A percentile compares a stretch with the other conserved stretches of the same genome.
Evolutionary conservation across 2,113 vertebrate species (phyloP).

Genomic region (Hippopotamus amphibius): DNA sequence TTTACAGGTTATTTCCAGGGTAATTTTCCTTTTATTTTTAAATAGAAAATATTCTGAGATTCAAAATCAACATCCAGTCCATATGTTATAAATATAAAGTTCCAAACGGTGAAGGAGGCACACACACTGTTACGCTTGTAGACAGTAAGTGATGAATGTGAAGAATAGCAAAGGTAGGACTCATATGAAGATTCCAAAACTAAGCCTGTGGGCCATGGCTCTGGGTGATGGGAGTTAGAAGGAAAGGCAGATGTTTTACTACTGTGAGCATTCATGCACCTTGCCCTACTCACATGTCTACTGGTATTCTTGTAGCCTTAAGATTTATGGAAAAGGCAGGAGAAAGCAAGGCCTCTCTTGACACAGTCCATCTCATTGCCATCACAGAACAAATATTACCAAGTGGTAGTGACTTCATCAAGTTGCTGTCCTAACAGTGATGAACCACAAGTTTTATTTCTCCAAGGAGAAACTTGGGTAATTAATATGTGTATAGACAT

Average conservation of each 20-base stretch:
- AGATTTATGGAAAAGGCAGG: background rate
- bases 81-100: background rate
- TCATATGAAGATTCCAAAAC: background rate
- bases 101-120: background rate
- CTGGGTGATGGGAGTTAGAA: background rate
- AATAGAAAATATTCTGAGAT: background rate
- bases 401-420: background rate
- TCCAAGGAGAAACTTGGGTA: background rate
- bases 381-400: background rate
- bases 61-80: background rate
- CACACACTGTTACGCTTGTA: background rate
- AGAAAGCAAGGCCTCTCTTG: background rate
- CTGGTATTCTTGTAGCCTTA: too few species aligned
- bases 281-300: background rate
- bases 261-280: rapidly evolving
- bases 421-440: background rate
- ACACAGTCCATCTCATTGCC: background rate
- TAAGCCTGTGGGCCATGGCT: background rate
- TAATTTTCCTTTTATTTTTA: constrained; percentile 64
- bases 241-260: too few species aligned
- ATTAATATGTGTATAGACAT: background rate
- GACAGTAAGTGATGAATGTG: too few species aligned
- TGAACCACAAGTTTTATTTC: background rate
- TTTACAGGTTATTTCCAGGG: constrained; percentile 19
- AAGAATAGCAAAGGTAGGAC: background rate